A percentile compares a stretch with the other conserved stretches of the same genome.
Evolutionary conservation across 92 coral and sea anemone species (phyloP).

Genomic region (Porites lobata): DNA sequence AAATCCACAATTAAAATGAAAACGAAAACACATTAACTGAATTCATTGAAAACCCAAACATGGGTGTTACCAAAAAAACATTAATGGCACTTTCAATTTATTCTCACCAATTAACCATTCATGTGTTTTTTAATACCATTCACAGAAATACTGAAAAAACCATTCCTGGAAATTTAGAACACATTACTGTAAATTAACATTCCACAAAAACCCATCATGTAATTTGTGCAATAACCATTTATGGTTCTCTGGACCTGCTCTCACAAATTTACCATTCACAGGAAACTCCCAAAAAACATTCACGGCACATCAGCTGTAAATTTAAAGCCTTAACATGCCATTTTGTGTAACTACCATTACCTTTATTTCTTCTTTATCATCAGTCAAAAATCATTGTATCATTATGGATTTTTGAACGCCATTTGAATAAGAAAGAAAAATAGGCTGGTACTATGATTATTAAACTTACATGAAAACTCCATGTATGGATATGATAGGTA

Average conservation of each 20-base stretch:
- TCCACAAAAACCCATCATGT: neutral
- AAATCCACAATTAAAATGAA: neutral
- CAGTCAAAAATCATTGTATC: too few relatives aligned
- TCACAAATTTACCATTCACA: neutral
- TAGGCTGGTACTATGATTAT: too few relatives aligned
- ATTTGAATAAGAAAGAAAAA: too few relatives aligned
- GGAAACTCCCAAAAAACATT: too few relatives aligned
- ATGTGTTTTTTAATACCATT: conserved; percentile 8
- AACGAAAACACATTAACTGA: neutral
- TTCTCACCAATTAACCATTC: conserved; percentile 1
- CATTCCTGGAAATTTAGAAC: neutral
- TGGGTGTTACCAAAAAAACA: neutral
- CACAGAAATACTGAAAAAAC: neutral
- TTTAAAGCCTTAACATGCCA: too few relatives aligned
- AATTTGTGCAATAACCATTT: neutral
- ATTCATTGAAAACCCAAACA: neutral
- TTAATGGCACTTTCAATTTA: neutral
- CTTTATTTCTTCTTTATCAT: too few relatives aligned
- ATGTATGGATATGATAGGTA: too few relatives aligned
- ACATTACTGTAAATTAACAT: neutral
- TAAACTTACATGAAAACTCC: too few relatives aligned
- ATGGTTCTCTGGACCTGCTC: conserved; percentile 7
- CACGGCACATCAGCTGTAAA: too few relatives aligned
- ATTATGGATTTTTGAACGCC: too few relatives aligned
- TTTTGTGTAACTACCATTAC: too few relatives aligned